Conservation (phyloP, 2,797 vertebrate genomes). For the Manis javanica region DNA sequence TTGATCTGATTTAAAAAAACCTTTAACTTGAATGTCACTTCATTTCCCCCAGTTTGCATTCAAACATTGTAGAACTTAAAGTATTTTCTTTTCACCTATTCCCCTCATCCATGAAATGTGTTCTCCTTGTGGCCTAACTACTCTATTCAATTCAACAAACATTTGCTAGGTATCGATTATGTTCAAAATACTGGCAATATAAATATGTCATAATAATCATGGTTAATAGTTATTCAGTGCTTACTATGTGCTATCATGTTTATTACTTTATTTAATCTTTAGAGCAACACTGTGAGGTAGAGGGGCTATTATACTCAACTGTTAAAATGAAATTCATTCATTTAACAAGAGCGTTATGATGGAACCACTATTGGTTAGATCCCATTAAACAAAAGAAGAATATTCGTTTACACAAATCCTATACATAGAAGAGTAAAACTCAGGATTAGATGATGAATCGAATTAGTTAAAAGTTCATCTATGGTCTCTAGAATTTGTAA, state of each 20-base stretch:
- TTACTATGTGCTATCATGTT: not conserved
- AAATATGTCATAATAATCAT: not conserved
- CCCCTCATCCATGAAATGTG: not conserved
- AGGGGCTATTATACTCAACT: not conserved
- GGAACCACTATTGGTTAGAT: not conserved
- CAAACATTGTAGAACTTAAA: not conserved
- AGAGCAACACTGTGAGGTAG: not conserved
- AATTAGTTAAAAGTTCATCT: not conserved
- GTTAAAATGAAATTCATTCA: not conserved
- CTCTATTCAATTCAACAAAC: conserved; percentile 23
- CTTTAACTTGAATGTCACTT: not conserved
- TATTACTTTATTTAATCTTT: not conserved
- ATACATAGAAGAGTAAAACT: not conserved
- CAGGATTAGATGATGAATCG: not conserved
- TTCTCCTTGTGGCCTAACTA: not conserved
- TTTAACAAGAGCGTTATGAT: not conserved
- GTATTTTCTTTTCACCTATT: not conserved
- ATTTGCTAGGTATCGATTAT: not conserved
- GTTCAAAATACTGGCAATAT: not conserved
- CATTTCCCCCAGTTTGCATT: not conserved
- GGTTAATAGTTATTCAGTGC: not conserved
- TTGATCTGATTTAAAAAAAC: not conserved
- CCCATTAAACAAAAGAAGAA: not conserved
- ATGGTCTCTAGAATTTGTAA: conserved; percentile 3
- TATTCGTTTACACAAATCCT: not conserved